phyloP scores from a whole-genome alignment of 2,888 invertebrate genomes.

The Scaptomyza polygonia region DNA sequence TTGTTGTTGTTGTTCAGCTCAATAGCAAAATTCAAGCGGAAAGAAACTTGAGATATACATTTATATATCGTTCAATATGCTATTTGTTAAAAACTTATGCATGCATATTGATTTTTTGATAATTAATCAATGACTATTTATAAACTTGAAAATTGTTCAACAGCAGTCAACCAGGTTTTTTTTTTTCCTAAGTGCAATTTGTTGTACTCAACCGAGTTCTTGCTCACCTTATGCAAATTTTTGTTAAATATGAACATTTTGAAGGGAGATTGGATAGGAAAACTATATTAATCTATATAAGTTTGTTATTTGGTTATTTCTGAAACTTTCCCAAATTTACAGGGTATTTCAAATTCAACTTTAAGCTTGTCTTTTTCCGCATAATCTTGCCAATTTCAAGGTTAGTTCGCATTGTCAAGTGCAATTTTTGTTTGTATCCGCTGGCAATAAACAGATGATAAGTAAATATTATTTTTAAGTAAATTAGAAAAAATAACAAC shows the following conservation, averaged over 20 bases:
- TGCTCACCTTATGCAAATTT: constrained; percentile 64
- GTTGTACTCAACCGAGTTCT: constrained; percentile 35
- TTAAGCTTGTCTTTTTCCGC: constrained; percentile 24
- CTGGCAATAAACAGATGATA: constrained; percentile 34
- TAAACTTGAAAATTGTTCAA: constrained; percentile 13
- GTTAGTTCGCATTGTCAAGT: constrained; percentile 50
- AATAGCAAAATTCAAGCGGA: constrained; percentile 8
- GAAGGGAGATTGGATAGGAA: background rate
- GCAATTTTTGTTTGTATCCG: constrained; percentile 26
- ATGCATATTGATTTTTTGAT: constrained; percentile 3
- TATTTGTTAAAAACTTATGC: background rate
- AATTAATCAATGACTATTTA: constrained; percentile 35
- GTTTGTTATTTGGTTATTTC: background rate
- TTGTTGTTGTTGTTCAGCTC: constrained; percentile 2
- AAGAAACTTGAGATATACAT: constrained; percentile 18
- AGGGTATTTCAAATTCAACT: constrained; percentile 17
- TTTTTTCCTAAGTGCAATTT: constrained; percentile 37
- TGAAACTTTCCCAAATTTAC: background rate
- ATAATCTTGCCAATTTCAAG: constrained; percentile 46
- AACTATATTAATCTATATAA: background rate
- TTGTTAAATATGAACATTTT: background rate
- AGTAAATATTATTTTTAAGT: constrained; percentile 20
- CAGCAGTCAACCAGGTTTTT: background rate
- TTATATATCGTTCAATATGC: background rate
- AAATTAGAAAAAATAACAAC: constrained; percentile 32